Conservation (phyloP, 2,888 invertebrate species). For the Timema podura region DNA sequence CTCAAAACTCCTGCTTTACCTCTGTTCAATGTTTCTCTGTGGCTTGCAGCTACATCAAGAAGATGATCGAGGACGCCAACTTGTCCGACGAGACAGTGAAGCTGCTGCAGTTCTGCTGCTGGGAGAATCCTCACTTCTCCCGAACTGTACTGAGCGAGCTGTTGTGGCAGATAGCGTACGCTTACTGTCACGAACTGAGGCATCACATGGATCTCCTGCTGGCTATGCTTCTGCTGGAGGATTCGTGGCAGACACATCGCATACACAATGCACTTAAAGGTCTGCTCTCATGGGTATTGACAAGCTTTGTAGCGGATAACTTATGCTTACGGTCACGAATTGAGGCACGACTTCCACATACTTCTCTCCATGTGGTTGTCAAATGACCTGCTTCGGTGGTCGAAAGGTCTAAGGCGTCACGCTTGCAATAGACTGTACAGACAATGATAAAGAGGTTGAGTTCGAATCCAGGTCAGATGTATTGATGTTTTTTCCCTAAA, state of each 20-base stretch:
- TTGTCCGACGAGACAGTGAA: constrained; percentile 87
- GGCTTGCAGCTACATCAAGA: constrained; percentile 76
- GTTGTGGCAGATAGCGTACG: constrained; percentile 85
- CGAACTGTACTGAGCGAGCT: constrained; percentile 84
- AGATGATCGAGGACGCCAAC: constrained; percentile 91
- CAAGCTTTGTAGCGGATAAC: constrained; percentile 77
- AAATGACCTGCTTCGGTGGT: constrained; percentile 64
- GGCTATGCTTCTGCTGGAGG: constrained; percentile 83
- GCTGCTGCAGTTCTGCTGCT: constrained; percentile 87
- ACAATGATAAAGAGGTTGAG: too few relatives aligned
- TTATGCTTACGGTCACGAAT: constrained; percentile 90
- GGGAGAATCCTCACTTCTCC: constrained; percentile 96
- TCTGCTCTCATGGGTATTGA: too few relatives aligned
- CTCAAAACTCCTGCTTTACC: too few relatives aligned
- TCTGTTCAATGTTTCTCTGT: background rate
- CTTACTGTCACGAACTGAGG: constrained; percentile 90
- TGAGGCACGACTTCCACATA: constrained; percentile 87
- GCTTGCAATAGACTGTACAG: too few relatives aligned
- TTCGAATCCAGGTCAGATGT: too few relatives aligned
- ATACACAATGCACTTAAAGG: constrained; percentile 92
- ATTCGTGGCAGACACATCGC: constrained; percentile 93
- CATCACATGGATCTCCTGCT: constrained; percentile 87
- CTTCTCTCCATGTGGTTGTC: constrained; percentile 80
- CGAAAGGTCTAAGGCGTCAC: too few relatives aligned
- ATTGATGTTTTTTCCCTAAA: too few relatives aligned